Evolutionary conservation across 2,888 invertebrate genomes (phyloP).

Genomic region (Macropis europaea): DNA sequence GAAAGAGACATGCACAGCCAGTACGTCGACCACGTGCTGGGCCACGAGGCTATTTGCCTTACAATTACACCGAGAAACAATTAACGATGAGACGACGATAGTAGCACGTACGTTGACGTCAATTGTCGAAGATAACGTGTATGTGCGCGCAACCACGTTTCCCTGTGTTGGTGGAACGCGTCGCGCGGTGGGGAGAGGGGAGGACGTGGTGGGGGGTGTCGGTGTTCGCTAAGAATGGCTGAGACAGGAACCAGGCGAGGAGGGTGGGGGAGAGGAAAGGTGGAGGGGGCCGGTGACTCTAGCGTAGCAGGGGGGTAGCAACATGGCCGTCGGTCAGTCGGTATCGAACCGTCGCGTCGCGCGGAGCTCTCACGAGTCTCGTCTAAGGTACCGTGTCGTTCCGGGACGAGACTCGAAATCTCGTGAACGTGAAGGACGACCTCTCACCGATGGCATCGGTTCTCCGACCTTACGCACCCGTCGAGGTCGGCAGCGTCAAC

Average conservation of each 20-base stretch:
- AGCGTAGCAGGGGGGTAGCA: constrained; percentile 69
- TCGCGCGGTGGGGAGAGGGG: background rate
- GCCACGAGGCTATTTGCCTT: constrained; percentile 60
- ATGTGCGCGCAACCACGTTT: constrained; percentile 43
- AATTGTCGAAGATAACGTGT: constrained; percentile 75
- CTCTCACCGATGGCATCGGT: constrained; percentile 54
- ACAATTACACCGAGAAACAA: constrained; percentile 69
- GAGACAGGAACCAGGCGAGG: constrained; percentile 24
- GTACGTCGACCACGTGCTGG: constrained; percentile 47
- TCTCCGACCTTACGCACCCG: constrained; percentile 46
- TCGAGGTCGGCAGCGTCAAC: constrained; percentile 43
- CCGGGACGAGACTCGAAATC: constrained; percentile 38
- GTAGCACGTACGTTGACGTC: constrained; percentile 72
- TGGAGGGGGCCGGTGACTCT: constrained; percentile 55
- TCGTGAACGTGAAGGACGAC: constrained; percentile 38
- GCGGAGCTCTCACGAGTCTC: constrained; percentile 50
- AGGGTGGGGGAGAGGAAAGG: constrained; percentile 27
- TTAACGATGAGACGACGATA: constrained; percentile 66
- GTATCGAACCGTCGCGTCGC: constrained; percentile 74
- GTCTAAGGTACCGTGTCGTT: constrained; percentile 28
- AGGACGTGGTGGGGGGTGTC: constrained; percentile 23
- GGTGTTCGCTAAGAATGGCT: constrained; percentile 54
- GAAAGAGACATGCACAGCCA: background rate
- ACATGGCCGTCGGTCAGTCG: constrained; percentile 76
- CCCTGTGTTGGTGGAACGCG: background rate